These are phyloP conservation scores for Platycheirus rosarum DNA, from an alignment of 2,888 invertebrate species.

Conservation along the genomic window DNA sequence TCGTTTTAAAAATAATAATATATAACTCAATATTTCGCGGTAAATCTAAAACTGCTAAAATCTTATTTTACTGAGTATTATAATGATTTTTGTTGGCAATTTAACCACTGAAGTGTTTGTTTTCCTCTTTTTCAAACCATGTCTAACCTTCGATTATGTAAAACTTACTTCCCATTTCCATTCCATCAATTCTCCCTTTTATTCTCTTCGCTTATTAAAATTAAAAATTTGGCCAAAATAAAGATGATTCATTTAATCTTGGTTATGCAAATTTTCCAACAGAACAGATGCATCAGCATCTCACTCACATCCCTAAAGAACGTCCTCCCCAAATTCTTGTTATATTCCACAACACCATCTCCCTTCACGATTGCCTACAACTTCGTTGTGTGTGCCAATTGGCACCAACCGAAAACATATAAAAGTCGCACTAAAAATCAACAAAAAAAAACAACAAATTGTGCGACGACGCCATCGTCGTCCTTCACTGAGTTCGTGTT, in stretches of 20 bases:
- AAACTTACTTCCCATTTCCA: too few relatives aligned
- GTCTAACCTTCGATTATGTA: too few relatives aligned
- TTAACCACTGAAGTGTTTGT: too few relatives aligned
- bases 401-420: slow-evolving; percentile 56
- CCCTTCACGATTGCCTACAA: slow-evolving; percentile 49
- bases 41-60: too few relatives aligned
- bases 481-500: slow-evolving; percentile 69
- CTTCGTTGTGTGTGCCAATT: slow-evolving; percentile 65
- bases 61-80: too few relatives aligned
- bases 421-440: slow-evolving; percentile 8
- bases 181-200: too few relatives aligned
- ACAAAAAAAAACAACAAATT: slow-evolving; percentile 47
- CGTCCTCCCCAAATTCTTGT: slow-evolving; percentile 36
- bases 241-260: slow-evolving; percentile 10
- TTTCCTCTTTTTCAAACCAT: too few relatives aligned
- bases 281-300: slow-evolving; percentile 14
- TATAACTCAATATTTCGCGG: too few relatives aligned
- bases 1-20: too few relatives aligned
- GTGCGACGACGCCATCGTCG: slow-evolving; percentile 60
- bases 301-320: slow-evolving; percentile 39
- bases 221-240: too few relatives aligned
- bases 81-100: too few relatives aligned
- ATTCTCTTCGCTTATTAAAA: too few relatives aligned
- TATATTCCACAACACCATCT: slow-evolving; percentile 55
- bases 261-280: not conserved